Percentiles rank a stretch among this genome's conserved stretches.
Conservation (phyloP, 2,888 invertebrate genomes). For the Spialia ferax region DNA sequence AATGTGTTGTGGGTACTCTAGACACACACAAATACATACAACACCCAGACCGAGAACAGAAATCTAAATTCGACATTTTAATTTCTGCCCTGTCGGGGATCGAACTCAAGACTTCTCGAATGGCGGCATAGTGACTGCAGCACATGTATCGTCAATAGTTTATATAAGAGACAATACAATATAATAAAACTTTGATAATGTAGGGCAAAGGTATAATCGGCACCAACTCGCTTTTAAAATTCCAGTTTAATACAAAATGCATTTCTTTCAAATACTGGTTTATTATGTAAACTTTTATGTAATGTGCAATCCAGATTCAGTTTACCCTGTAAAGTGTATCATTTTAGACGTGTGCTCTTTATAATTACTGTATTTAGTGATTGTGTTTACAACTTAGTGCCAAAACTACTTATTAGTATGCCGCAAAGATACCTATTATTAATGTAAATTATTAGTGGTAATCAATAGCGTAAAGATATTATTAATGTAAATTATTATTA, state of each 20-base stretch:
- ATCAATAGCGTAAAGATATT: no score
- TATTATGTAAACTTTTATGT: constrained; percentile 27
- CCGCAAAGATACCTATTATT: background rate
- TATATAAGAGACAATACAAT: background rate
- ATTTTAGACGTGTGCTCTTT: constrained; percentile 25
- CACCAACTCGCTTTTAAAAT: background rate
- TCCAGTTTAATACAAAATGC: constrained; percentile 29
- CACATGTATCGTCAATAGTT: no score
- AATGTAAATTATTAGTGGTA: background rate
- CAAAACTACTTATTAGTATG: no score
- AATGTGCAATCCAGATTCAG: constrained; percentile 23
- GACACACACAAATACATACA: no score
- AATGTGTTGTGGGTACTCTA: no score
- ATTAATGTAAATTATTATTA: background rate
- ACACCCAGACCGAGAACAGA: no score
- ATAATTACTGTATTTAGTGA: background rate
- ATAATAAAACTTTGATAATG: background rate
- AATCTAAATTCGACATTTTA: no score
- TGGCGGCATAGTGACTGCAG: no score
- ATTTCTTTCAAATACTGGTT: constrained; percentile 36
- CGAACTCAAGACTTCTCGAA: no score
- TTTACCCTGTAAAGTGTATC: constrained; percentile 10
- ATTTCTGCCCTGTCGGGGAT: no score
- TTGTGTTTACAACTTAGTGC: background rate
- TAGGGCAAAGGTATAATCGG: constrained; percentile 22